Evolutionary conservation across 2,888 invertebrate genomes (phyloP).

Genomic region (Drosophila acutilabella): DNA sequence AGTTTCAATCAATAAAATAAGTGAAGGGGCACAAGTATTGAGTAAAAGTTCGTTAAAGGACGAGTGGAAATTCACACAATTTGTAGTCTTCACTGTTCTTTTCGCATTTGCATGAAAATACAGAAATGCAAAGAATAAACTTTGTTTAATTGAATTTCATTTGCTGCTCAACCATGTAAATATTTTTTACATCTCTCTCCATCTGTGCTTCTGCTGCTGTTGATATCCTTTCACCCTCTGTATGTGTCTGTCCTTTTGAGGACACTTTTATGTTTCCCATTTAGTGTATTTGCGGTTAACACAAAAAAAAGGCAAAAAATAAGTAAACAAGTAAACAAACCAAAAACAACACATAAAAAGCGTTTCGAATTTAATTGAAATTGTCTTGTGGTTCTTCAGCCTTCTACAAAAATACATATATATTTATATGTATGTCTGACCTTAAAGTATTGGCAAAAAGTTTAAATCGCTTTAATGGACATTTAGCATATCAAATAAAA

Average conservation of each 20-base stretch:
- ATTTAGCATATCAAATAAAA: slow-evolving; percentile 3
- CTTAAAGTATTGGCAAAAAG: background rate
- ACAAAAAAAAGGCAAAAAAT: slow-evolving; percentile 14
- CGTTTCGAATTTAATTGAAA: slow-evolving; percentile 52
- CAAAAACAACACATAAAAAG: slow-evolving; percentile 12
- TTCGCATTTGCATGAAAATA: slow-evolving; percentile 15
- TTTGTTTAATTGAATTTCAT: slow-evolving; percentile 62
- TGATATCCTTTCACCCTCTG: background rate
- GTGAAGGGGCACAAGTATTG: background rate
- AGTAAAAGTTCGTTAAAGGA: background rate
- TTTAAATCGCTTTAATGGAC: slow-evolving; percentile 12
- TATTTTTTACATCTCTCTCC: slow-evolving; percentile 7
- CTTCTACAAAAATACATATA: slow-evolving; percentile 14
- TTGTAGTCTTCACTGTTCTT: slow-evolving; percentile 6
- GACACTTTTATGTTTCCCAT: slow-evolving; percentile 42
- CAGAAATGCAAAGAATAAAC: slow-evolving; percentile 20
- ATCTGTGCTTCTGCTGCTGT: background rate
- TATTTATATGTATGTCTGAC: too few relatives aligned
- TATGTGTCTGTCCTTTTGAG: slow-evolving; percentile 31
- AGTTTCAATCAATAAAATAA: background rate
- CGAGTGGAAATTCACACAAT: slow-evolving; percentile 3
- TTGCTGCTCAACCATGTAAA: slow-evolving; percentile 46
- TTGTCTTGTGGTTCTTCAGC: slow-evolving; percentile 34
- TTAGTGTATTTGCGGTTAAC: slow-evolving; percentile 38
- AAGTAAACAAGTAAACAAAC: slow-evolving; percentile 5